Evolutionary conservation across 2,797 vertebrate species (phyloP).

Genomic region (Bradypodion pumilum): DNA sequence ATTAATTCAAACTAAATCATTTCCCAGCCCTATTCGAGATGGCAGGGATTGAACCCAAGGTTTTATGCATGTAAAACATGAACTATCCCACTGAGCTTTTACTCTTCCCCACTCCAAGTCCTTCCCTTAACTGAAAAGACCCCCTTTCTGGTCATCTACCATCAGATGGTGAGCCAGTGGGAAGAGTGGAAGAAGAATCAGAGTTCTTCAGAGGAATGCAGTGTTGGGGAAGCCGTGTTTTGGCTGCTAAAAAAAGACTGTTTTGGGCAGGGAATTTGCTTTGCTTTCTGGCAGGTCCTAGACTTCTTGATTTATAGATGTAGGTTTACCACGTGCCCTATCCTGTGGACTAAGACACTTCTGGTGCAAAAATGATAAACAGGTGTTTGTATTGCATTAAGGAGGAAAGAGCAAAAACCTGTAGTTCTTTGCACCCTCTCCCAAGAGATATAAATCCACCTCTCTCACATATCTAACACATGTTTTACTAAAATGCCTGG

Average conservation of each 20-base stretch:
- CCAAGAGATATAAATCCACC: neutral
- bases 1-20: neutral
- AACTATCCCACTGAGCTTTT: neutral
- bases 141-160: neutral
- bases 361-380: slow-evolving; percentile 17
- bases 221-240: neutral
- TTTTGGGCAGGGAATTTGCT: neutral
- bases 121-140: neutral
- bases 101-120: neutral
- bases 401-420: neutral
- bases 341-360: neutral
- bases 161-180: neutral
- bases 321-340: slow-evolving; percentile 6
- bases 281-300: slow-evolving; percentile 1
- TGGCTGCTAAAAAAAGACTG: neutral
- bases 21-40: neutral
- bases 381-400: slow-evolving; percentile 15
- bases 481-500: neutral
- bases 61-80: neutral
- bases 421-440: neutral
- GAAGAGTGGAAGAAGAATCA: neutral
- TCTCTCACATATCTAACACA: neutral
- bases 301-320: slow-evolving; percentile 23
- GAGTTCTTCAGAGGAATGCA: neutral
- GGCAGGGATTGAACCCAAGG: neutral